Base-by-base conservation (phyloP, 2,113 vertebrate genomes). In the Poecile atricapillus region DNA sequence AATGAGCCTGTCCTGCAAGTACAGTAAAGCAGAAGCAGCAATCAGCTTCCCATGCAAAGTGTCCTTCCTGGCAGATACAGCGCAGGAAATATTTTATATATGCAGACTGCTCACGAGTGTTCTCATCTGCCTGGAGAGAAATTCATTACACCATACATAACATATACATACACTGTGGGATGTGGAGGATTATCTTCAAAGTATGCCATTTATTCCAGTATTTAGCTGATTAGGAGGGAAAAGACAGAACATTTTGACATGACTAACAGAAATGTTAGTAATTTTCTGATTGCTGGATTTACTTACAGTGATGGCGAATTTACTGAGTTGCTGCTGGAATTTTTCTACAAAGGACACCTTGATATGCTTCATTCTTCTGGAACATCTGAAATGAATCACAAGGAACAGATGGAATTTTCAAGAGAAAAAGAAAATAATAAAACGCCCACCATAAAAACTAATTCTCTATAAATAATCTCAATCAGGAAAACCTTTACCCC, bases 341-440 rank as follows among this genome's bases (percentile, higher is more conserved):
- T 95, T 91, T 89, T 81, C 93, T 55, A 22, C 41, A 37, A 65
- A 76, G 43, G 53, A 59, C 35, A 93, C 85, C 75, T 93, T 91
- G 69, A 58, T 89, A 24, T 33, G 49, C 70, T 87, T 87, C 78
- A 43, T 82, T 89, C 67, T 62, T 77, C 46, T 71, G 67, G 81
- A 95, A 89, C 93, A 95, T 96, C 78, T 95, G 89, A 94, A 96
- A 83, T 23, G 18, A 91, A 91, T 91, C 93, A 94, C 59, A 59
- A 80, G 58, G 78, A 96, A 89, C 0, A 1, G 84, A 65, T 69
- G 84, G 87, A 91, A 87, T 95, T 89, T 94, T 93, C 77, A 87
- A 93, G 75, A 82, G 89, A 85, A 93, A 95, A 89, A 90, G 71
- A 92, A 93, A 93, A 85, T 50, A 91, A 76, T 93, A 90, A 94